Base-by-base conservation (phyloP, 2,113 vertebrate species). In the Mugil cephalus region DNA sequence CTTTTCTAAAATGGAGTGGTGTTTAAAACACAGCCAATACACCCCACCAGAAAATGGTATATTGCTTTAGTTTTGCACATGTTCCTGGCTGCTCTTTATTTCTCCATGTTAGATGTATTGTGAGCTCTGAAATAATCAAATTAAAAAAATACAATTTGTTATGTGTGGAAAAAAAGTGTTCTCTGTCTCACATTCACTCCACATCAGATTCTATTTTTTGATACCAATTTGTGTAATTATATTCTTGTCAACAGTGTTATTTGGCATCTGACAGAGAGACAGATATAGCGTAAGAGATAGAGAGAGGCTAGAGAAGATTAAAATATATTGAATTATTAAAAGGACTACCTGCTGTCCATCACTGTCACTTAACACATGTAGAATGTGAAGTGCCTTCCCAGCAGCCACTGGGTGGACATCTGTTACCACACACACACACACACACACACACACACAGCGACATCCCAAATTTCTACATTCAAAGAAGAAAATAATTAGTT, bases 241-340 rank as follows among this genome's bases (percentile, higher is more conserved):
- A 88, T 91, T 83, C 61, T 69, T 82, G 84, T 90, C 85, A 88
- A 45, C 74, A 18, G 75, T 69, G 69, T 81, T 80, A 74, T 85
- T 84, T 87, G 77, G 77, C 83, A 86, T 74, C 74, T 89, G 86
- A 78, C 75, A 76, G 69, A 79, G 39, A 72, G 71, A 77, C 40
- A 52, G 46, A 79, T 54, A 67, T 4, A 47, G 34, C 9, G 45
- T 35, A 61, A 66, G 75, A 53, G 58, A n/a, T n/a, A 63, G 62
- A 43, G 48, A 45, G 63, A 69, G 63, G 40, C 52, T 42, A 43
- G 62, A 70, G 83, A 74, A 70, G 79, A 93, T 91, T 92, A 78
- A 91, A 90, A 93, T 90, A 90, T 91, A 90, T 86, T 90, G 86
- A 91, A 94, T 94, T 93, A 93, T 93, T 93, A 90, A 92, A 91